Percentiles rank a stretch among this genome's conserved stretches.
Conservation (phyloP, 2,113 vertebrate species). For the Pterocles orientalis region DNA sequence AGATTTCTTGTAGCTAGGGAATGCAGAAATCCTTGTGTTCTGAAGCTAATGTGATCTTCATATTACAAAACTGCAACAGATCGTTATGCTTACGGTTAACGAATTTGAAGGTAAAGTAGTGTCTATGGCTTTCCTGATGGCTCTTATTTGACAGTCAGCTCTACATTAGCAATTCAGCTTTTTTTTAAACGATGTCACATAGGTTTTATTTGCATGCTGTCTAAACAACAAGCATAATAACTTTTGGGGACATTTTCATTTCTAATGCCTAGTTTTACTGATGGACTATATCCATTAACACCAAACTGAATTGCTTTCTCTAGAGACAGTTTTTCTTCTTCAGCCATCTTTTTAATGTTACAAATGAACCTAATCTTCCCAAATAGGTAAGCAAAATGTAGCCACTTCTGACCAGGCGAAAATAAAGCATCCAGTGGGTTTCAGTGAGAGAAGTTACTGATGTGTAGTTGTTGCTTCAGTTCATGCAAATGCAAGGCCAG, state of each 20-base stretch:
- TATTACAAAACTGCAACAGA: not conserved
- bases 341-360: slow-evolving; percentile 18
- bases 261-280: slow-evolving; percentile 15
- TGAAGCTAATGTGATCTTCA: not conserved
- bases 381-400: not conserved
- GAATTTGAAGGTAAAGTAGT: not conserved
- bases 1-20: not conserved
- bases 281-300: not conserved
- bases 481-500: not conserved
- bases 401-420: not conserved
- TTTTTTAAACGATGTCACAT: slow-evolving; percentile 12
- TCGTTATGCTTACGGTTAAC: not conserved
- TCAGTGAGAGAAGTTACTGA: not conserved
- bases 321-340: slow-evolving; percentile 13
- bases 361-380: not conserved
- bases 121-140: slow-evolving; percentile 23
- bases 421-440: not conserved
- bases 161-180: not conserved
- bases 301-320: not conserved
- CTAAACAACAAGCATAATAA: not conserved
- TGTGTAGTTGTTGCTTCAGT: not conserved
- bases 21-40: not conserved
- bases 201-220: slow-evolving; percentile 22
- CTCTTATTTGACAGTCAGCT: not conserved
- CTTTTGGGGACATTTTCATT: not conserved